Base-by-base conservation (phyloP, 2,888 invertebrate species). In the Metalampra italica region DNA sequence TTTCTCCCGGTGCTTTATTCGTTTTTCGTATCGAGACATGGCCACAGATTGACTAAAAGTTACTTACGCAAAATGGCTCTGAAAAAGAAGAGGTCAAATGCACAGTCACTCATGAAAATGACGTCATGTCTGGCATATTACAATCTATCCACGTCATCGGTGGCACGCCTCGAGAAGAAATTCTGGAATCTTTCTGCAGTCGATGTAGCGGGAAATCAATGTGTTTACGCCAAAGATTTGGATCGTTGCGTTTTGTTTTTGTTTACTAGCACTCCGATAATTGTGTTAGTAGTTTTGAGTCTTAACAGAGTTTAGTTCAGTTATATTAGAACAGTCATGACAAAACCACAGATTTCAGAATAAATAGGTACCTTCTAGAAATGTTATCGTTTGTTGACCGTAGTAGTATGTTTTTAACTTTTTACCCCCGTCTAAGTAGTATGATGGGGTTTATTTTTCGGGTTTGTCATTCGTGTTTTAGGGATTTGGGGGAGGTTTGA, bases 61-160 rank as follows among this genome's bases (percentile, higher is more conserved):
- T n/a, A n/a, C n/a, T 5, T 32, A 32, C 11, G 9, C 11, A 3
- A 40, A 34, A 42, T n/a, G n/a, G n/a, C n/a, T n/a, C n/a, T n/a
- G n/a, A n/a, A 30, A 43, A 13, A 40, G 45, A 46, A 29, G 46
- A 37, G 53, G 48, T 49, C 40, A 38, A 30, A 49, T 45, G 44
- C 47, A 45, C 45, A 49, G 51, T 51, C 12, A 7, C 11, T 42
- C n/a, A 29, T n/a, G 9, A 7, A n/a, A 29, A n/a, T 39, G 14
- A 13, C 39, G 42, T 29, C 4, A 42, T 29, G 3, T 11, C 29
- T n/a, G 9, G 15, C 22, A 13, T 40, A 15, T 42, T 49, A 52
- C 57, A 51, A 57, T 57, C 52, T 55, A 53, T 57, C 53, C 44
- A 48, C 48, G 55, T 57, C 57, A 55, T 53, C 52, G 53, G 37